These are phyloP conservation scores for Drosophila sproati DNA, from an alignment of 1,140 invertebrate species.

Conservation along the genomic window DNA sequence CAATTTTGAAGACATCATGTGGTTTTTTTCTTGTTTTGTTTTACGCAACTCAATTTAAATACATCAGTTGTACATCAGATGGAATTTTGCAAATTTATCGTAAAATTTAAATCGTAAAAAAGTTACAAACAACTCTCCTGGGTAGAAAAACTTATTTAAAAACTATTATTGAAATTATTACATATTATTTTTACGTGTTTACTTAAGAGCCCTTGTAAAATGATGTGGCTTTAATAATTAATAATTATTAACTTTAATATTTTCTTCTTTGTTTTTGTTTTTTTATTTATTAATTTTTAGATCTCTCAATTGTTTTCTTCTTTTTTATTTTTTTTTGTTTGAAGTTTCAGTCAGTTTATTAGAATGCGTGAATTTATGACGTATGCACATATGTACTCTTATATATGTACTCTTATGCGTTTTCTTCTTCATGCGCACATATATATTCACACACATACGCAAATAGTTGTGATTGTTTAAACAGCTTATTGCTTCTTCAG, in stretches of 20 bases:
- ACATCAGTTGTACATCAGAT: constrained; percentile 57
- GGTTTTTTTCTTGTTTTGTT: constrained; percentile 43
- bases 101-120: constrained; percentile 77
- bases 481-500: constrained; percentile 69
- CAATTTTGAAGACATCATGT: constrained; percentile 82
- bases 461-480: constrained; percentile 64
- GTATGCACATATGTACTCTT: constrained; percentile 6
- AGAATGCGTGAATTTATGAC: constrained; percentile 29
- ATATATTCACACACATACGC: constrained; percentile 26
- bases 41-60: constrained; percentile 58
- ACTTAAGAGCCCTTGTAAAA: constrained; percentile 55
- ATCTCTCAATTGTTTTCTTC: constrained; percentile 34
- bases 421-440: neutral
- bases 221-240: constrained; percentile 31
- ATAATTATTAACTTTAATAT: constrained; percentile 17
- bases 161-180: constrained; percentile 77
- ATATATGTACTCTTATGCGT: neutral
- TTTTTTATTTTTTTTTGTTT: constrained; percentile 42
- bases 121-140: constrained; percentile 68
- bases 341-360: constrained; percentile 60
- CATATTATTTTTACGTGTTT: constrained; percentile 57
- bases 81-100: constrained; percentile 66
- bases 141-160: constrained; percentile 82
- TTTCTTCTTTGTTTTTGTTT: constrained; percentile 48
- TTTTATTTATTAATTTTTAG: constrained; percentile 14